Evolutionary conservation across 2,113 vertebrate genomes (phyloP), one percentile per base, ranked within the genome.

Genomic region (Poicephalus meyeri): DNA sequence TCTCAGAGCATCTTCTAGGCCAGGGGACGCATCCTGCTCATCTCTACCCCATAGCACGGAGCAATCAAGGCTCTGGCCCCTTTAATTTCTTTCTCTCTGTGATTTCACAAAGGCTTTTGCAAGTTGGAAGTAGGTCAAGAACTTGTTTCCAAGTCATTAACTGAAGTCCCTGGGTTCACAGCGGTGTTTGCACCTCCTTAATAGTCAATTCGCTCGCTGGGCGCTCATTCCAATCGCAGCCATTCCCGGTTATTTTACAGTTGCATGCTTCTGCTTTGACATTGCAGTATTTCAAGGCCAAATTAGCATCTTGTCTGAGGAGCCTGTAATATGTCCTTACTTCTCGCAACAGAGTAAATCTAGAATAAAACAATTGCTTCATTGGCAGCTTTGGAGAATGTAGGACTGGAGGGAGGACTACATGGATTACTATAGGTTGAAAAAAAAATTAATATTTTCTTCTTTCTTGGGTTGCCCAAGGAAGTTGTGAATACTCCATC

Each of bases 111-210:
- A 74, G 53, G 83, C 33, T 95, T 90, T 50, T 50, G 86, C 80
- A n/a, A 88, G 89, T 60, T 88, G 72, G 83, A 97, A 97, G 72
- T 94, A 93, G 95, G 96, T 97, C 94, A 95, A 85, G 86, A 95
- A 95, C 83, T 91, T 79, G 86, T 95, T 97, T 97, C 91, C 91
- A 60, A 95, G 93, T 71, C 93, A 76, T 91, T 95, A 92, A 85
- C 21, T 41, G 91, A 39, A 89, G 89, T 89, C 95, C 91, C 91
- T 7, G 91, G 89, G 91, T 71, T 94, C 65, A 8, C 93, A 71
- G 91, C 28, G 16, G 56, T 65, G 80, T 91, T 87, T 68, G 86
- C 94, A 68, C 88, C 91, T 93, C 46, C 72, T 73, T 24, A n/a
- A 37, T 19, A 56, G 33, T 50, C 92, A 55, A 4, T 46, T 63